Conservation (phyloP, 2,113 vertebrate species). For the Noturus placidus region DNA sequence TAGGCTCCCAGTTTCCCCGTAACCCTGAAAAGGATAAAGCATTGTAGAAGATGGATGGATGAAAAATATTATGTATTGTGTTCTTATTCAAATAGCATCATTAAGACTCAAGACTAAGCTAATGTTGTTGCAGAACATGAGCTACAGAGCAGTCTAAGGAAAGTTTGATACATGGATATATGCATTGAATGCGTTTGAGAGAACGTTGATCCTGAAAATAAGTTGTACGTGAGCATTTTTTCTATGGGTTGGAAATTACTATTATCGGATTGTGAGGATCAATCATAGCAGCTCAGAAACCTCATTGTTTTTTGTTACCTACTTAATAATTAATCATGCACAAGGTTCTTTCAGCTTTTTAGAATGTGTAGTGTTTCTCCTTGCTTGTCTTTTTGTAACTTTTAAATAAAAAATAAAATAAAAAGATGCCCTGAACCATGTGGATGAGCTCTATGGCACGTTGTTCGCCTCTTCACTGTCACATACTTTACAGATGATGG, state of each 20-base stretch:
- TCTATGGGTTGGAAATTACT: background rate
- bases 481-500: slow-evolving; percentile 53
- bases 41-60: no score
- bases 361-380: background rate
- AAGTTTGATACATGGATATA: background rate
- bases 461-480: background rate
- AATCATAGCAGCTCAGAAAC: background rate
- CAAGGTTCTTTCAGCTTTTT: background rate
- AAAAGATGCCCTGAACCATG: background rate
- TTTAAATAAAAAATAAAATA: no score
- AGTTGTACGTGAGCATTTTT: background rate
- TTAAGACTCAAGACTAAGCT: background rate
- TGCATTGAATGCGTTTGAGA: background rate
- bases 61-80: background rate
- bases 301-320: background rate
- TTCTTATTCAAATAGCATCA: background rate
- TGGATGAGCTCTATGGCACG: background rate
- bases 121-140: background rate
- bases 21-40: no score
- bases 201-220: background rate
- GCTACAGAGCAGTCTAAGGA: background rate
- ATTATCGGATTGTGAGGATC: background rate
- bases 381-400: no score
- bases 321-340: background rate
- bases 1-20: no score